These are phyloP conservation scores for Tiliacea citrago DNA, from an alignment of 2,888 invertebrate species.

Conservation along the genomic window DNA sequence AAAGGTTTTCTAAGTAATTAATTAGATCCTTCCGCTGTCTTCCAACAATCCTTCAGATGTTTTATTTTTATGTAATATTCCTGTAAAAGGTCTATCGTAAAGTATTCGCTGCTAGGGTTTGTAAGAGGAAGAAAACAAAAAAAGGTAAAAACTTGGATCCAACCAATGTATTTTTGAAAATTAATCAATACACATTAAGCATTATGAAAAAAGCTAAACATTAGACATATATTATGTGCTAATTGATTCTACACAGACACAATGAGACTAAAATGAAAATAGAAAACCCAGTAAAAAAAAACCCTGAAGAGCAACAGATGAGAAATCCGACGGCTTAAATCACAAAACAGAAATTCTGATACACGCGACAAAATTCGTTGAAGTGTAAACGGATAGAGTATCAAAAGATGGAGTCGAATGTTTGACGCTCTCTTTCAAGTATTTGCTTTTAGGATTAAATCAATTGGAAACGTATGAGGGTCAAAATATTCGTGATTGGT, in stretches of 20 bases:
- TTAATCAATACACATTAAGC: neutral
- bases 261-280: neutral
- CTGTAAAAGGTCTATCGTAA: constrained; percentile 1
- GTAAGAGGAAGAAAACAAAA: neutral
- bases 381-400: constrained; percentile 67
- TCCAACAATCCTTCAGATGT: constrained; percentile 16
- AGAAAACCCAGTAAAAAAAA: neutral
- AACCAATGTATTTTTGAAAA: neutral
- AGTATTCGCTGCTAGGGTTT: neutral
- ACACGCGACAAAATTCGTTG: constrained; percentile 62
- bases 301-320: constrained; percentile 52
- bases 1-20: constrained; percentile 51
- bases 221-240: neutral
- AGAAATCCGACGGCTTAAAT: constrained; percentile 41
- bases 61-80: constrained; percentile 27
- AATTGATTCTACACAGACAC: neutral
- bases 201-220: neutral
- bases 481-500: constrained; percentile 61
- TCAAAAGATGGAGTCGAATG: constrained; percentile 67
- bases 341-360: constrained; percentile 50
- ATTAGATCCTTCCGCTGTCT: constrained; percentile 28
- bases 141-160: neutral
- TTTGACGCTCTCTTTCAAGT: constrained; percentile 69
- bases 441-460: constrained; percentile 70
- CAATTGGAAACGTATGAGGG: constrained; percentile 69